Base-by-base conservation (phyloP, 2,888 invertebrate species). In the Acleris sparsana region DNA sequence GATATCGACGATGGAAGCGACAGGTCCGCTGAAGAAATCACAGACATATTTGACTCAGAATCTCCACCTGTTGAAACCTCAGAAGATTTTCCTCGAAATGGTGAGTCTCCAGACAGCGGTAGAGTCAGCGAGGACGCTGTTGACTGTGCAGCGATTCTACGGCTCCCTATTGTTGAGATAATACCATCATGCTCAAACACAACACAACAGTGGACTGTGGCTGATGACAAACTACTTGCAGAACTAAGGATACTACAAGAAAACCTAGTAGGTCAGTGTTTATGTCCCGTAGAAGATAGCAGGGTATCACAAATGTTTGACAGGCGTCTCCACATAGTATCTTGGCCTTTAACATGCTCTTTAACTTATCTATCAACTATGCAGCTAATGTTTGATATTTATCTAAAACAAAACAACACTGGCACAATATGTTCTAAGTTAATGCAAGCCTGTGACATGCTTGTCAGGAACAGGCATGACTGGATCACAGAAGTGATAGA, bases 401-500 rank as follows among this genome's bases (percentile, higher is more conserved):
- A 97, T 80, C 92, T 97, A 61, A 97, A 97, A 82, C 97, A 97
- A 83, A 97, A 97, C 75, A 94, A 95, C 59, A 95, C 95, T 70
- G 97, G 97, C 16, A 94, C 95, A 44, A 96, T 97, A 84, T 97
- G 97, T 86, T 95, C 96, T 49, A 94, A 95, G 74, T 94, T 97
- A 56, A 95, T 96, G 88, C 95, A 95, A 74, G 95, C 97, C 20
- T 97, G 97, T 84, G 96, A 97, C 79, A 95, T 96, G 63, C 93
- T 97, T 59, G 95, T 96, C 71, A 93, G 95, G 63, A 97, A 97
- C 83, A 96, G 96, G 82, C 96, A 96, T 80, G 96, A 96, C 76
- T 94, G 97, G 81, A 95, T 97, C 70, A 96, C 97, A 75, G 96
- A 97, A 88, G 95, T 97, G 63, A 95, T 97, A 62, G 96, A 96